A percentile compares a stretch with the other conserved stretches of the same genome.
Evolutionary conservation across 2,888 invertebrate species (phyloP).

Genomic region (Aricia artaxerxes): DNA sequence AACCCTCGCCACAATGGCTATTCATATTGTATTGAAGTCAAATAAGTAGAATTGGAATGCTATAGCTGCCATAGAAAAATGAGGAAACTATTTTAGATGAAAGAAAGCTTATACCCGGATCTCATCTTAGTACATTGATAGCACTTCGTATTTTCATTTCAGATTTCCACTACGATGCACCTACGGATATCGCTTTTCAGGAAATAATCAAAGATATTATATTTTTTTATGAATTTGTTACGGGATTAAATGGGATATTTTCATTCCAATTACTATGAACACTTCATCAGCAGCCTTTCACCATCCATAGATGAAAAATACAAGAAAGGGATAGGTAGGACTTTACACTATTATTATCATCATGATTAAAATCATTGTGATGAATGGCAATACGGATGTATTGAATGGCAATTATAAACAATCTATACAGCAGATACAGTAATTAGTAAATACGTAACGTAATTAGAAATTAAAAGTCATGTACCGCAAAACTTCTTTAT

Average conservation of each 20-base stretch:
- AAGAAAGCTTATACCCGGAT: slow-evolving; percentile 26
- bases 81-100: slow-evolving; percentile 26
- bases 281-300: background rate
- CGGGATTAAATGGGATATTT: slow-evolving; percentile 8
- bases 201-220: slow-evolving; percentile 25
- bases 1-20: slow-evolving; percentile 1
- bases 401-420: too few relatives aligned
- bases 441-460: too few relatives aligned
- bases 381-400: too few relatives aligned
- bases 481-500: background rate
- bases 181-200: slow-evolving; percentile 26
- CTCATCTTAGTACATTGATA: slow-evolving; percentile 30
- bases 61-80: slow-evolving; percentile 19
- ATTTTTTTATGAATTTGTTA: slow-evolving; percentile 25
- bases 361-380: too few relatives aligned
- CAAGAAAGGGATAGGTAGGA: background rate
- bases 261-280: background rate
- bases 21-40: slow-evolving; percentile 18
- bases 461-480: background rate
- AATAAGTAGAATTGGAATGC: slow-evolving; percentile 20
- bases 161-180: slow-evolving; percentile 30
- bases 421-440: too few relatives aligned
- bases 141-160: slow-evolving; percentile 30
- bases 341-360: too few relatives aligned
- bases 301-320: background rate